Evolutionary conservation across 1,140 invertebrate genomes (phyloP).

Genomic region (Physella acuta): DNA sequence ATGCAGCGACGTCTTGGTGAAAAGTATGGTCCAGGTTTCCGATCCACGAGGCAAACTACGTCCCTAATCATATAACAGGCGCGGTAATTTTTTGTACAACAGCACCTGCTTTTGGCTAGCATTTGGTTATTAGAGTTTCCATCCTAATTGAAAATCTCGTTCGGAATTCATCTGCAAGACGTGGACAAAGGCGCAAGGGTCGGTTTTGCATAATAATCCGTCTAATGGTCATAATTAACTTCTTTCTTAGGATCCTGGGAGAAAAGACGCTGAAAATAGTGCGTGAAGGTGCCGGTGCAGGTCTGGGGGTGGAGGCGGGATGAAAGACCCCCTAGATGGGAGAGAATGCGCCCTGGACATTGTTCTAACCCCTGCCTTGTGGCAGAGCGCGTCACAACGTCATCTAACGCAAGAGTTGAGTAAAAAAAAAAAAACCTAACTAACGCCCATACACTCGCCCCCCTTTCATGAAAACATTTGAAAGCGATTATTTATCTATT

Average conservation of each 20-base stretch:
- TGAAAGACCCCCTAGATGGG: conserved; percentile 2
- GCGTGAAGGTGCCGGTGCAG: too few species aligned
- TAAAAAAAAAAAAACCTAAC: not conserved
- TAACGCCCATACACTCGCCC: conserved; percentile 8
- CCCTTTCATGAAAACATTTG: conserved; percentile 19
- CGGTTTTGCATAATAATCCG: conserved; percentile 21
- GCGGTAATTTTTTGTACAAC: not conserved
- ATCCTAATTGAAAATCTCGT: conserved; percentile 22
- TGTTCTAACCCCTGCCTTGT: conserved; percentile 8
- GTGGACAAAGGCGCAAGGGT: conserved; percentile 11
- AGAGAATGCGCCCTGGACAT: conserved; percentile 6
- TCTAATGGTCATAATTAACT: conserved; percentile 26
- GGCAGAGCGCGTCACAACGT: not conserved
- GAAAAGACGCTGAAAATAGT: too few species aligned
- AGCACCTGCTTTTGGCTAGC: too few species aligned
- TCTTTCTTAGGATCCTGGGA: too few species aligned
- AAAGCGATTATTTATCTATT: conserved; percentile 25
- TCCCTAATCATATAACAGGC: not conserved
- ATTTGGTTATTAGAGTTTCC: conserved; percentile 12
- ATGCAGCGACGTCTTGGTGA: too few species aligned
- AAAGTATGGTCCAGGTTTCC: too few species aligned
- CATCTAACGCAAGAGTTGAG: not conserved
- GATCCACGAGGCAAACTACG: not conserved
- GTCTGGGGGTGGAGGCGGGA: not conserved
- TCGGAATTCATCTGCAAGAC: conserved; percentile 21